A percentile compares a stretch with the other conserved stretches of the same genome.
phyloP scores from a whole-genome alignment of 2,113 vertebrate genomes.

The Trematomus loennbergii region DNA sequence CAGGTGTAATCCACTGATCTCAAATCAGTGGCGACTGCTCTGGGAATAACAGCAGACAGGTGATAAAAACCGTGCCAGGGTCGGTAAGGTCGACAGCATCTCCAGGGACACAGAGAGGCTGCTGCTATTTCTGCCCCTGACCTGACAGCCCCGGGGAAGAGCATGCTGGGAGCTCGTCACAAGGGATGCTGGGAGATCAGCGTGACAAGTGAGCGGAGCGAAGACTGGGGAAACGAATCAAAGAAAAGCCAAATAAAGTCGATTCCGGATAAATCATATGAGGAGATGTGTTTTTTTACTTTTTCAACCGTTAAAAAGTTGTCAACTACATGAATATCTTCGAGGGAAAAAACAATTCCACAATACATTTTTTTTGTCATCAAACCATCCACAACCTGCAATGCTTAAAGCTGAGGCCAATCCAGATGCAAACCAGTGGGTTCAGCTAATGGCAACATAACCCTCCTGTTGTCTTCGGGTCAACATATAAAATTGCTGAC shows the following conservation, averaged over 20 bases:
- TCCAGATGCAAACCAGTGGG: not conserved
- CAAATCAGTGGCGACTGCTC: slow-evolving; percentile 44
- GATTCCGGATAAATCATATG: slow-evolving; percentile 5
- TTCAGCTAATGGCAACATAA: not conserved
- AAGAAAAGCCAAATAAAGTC: slow-evolving; percentile 7
- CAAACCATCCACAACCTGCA: not conserved
- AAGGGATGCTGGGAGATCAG: slow-evolving; percentile 68
- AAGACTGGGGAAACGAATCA: slow-evolving; percentile 33
- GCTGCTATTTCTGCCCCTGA: slow-evolving; percentile 76
- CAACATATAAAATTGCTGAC: too few relatives aligned
- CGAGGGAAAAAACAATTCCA: not conserved
- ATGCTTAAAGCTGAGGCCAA: not conserved
- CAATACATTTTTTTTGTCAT: not conserved
- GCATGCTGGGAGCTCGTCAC: slow-evolving; percentile 65
- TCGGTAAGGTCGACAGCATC: slow-evolving; percentile 66
- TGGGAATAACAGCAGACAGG: slow-evolving; percentile 52
- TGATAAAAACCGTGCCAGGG: slow-evolving; percentile 63
- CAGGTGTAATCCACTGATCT: slow-evolving; percentile 68
- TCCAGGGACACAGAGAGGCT: slow-evolving; percentile 47
- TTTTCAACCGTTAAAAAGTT: not conserved
- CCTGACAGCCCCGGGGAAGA: slow-evolving; percentile 54
- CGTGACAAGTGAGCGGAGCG: slow-evolving; percentile 50
- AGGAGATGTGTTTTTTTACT: not conserved
- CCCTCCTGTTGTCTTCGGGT: too few relatives aligned
- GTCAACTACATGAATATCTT: too few relatives aligned